A percentile compares a stretch with the other conserved stretches of the same genome.
Conservation (phyloP, 2,797 vertebrate genomes). For the Lindbergichthys nudifrons region DNA sequence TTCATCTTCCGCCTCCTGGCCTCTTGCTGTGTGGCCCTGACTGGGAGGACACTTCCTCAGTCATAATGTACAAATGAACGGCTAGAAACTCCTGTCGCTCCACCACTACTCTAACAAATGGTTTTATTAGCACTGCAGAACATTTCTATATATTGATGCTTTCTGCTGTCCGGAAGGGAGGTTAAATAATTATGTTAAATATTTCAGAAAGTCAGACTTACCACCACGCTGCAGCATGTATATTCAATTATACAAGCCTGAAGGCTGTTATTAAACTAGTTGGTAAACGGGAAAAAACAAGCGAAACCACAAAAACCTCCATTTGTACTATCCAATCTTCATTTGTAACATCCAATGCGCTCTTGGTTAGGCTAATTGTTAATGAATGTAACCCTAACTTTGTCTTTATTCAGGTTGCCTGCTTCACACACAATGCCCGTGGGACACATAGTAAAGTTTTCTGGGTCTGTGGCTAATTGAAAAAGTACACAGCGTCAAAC, state of each 20-base stretch:
- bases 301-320: slow-evolving; percentile 32
- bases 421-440: slow-evolving; percentile 38
- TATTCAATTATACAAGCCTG: slow-evolving; percentile 44
- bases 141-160: slow-evolving; percentile 42
- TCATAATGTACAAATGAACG: slow-evolving; percentile 76
- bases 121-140: slow-evolving; percentile 60
- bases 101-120: slow-evolving; percentile 60
- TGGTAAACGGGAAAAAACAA: slow-evolving; percentile 19
- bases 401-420: slow-evolving; percentile 43
- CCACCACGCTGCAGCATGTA: slow-evolving; percentile 15
- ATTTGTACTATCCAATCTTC: slow-evolving; percentile 63
- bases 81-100: slow-evolving; percentile 55
- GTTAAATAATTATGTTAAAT: slow-evolving; percentile 53
- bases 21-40: slow-evolving; percentile 65
- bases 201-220: slow-evolving; percentile 47
- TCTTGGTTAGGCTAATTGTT: slow-evolving; percentile 68
- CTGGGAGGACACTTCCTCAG: slow-evolving; percentile 66
- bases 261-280: slow-evolving; percentile 19
- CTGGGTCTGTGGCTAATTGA: slow-evolving; percentile 68
- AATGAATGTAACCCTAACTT: slow-evolving; percentile 67
- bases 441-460: slow-evolving; percentile 58
- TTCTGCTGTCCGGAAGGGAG: slow-evolving; percentile 38
- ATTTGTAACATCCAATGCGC: slow-evolving; percentile 58
- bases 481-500: slow-evolving; percentile 76
- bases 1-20: slow-evolving; percentile 74